Percentiles rank a stretch among this genome's conserved stretches.
These are phyloP conservation scores for Bombus fervidus DNA, from an alignment of 1,140 invertebrate species.

Conservation along the genomic window DNA sequence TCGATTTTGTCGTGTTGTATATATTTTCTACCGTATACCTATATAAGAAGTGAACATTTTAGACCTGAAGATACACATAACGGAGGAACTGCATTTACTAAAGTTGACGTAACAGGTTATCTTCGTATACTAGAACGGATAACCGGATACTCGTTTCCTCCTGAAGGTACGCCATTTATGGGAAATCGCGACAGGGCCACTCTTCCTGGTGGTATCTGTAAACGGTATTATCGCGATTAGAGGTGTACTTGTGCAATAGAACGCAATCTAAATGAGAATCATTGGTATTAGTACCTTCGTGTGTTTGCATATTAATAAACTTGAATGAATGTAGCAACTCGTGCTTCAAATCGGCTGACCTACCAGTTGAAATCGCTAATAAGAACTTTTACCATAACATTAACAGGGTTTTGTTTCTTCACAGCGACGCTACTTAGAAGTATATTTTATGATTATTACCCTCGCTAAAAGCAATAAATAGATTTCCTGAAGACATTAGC, in stretches of 20 bases:
- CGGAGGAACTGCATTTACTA: slow-evolving; percentile 16
- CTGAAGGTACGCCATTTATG: slow-evolving; percentile 12
- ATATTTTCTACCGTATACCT: not conserved
- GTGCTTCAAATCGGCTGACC: not conserved
- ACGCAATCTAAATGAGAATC: slow-evolving; percentile 25
- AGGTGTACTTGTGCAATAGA: slow-evolving; percentile 23
- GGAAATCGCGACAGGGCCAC: slow-evolving; percentile 30
- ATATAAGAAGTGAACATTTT: not conserved
- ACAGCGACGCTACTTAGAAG: not conserved
- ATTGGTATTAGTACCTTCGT: slow-evolving; percentile 13
- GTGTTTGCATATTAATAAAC: not conserved
- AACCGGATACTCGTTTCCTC: slow-evolving; percentile 51
- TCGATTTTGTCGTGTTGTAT: too few relatives aligned
- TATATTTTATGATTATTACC: not conserved
- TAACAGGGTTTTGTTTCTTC: not conserved
- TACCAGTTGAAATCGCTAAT: not conserved
- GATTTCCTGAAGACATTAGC: not conserved
- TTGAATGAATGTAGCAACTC: not conserved
- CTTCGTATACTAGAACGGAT: slow-evolving; percentile 24
- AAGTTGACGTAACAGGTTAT: slow-evolving; percentile 41
- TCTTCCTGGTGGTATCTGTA: slow-evolving; percentile 23
- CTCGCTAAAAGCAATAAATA: not conserved
- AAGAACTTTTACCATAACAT: not conserved
- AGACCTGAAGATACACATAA: not conserved
- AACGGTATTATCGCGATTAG: slow-evolving; percentile 46